phyloP scores from a whole-genome alignment of 2,888 invertebrate species.

The Limenitis camilla region DNA sequence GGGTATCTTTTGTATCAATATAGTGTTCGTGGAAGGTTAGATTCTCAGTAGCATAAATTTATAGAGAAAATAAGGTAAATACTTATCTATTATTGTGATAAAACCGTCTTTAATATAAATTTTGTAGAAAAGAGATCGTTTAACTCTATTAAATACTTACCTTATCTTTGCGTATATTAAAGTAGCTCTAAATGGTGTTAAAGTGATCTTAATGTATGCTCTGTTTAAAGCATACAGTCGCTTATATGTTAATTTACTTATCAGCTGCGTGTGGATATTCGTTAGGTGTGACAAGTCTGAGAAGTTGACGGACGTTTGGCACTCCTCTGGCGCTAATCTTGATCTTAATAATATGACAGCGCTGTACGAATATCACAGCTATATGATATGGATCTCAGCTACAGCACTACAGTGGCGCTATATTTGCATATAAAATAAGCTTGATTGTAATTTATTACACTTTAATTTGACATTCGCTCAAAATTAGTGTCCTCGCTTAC shows the following conservation, averaged over 20 bases:
- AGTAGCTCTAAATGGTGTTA: not conserved
- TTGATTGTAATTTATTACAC: constrained; percentile 20
- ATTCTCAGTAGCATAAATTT: too few relatives aligned
- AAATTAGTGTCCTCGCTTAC: constrained; percentile 13
- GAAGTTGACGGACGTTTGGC: constrained; percentile 22
- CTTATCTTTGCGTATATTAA: not conserved
- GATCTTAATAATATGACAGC: constrained; percentile 14
- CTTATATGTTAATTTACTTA: constrained; percentile 3
- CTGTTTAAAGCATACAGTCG: not conserved
- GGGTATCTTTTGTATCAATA: too few relatives aligned
- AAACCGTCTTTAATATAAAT: too few relatives aligned
- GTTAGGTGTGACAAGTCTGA: constrained; percentile 20
- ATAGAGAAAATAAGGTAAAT: too few relatives aligned
- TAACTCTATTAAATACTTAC: not conserved
- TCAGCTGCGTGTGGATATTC: constrained; percentile 1
- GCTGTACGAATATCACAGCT: constrained; percentile 13
- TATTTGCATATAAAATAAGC: not conserved
- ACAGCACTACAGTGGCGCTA: constrained; percentile 13
- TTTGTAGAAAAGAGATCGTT: too few relatives aligned
- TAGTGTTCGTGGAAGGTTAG: too few relatives aligned
- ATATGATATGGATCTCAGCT: constrained; percentile 8
- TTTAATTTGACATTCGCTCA: constrained; percentile 17
- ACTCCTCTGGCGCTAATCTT: constrained; percentile 21
- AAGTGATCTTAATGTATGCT: not conserved
- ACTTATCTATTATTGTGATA: too few relatives aligned